Conservation (phyloP, 2,113 vertebrate genomes). For the Lasiurus cinereus region DNA sequence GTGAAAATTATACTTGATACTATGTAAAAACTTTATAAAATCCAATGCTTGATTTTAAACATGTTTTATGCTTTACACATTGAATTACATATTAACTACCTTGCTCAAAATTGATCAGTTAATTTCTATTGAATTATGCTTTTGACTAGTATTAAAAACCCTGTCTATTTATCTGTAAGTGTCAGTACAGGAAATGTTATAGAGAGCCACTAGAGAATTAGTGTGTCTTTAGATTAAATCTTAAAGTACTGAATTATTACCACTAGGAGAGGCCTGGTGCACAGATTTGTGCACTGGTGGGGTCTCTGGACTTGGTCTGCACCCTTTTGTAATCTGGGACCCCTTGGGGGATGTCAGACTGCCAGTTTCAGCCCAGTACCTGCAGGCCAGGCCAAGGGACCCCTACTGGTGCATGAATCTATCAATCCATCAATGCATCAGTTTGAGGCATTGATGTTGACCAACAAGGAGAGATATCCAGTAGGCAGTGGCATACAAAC, state of each 20-base stretch:
- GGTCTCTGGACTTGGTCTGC: too few species aligned
- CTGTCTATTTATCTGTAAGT: not conserved
- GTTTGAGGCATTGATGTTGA: not conserved
- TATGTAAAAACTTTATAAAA: not conserved
- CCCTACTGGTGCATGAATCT: too few species aligned
- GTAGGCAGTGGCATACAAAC: not conserved
- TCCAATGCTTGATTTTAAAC: conserved; percentile 2
- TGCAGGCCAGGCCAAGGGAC: too few species aligned
- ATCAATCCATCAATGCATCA: too few species aligned
- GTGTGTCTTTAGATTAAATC: too few species aligned
- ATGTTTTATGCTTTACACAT: not conserved
- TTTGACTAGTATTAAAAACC: not conserved
- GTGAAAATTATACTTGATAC: not conserved
- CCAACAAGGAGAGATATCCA: not conserved
- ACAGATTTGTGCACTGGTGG: too few species aligned
- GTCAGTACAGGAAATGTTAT: too few species aligned
- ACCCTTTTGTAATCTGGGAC: too few species aligned
- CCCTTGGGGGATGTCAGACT: too few species aligned
- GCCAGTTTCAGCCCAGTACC: too few species aligned
- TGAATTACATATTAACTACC: not conserved
- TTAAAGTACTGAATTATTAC: too few species aligned
- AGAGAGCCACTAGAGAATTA: not conserved
- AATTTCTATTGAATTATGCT: not conserved
- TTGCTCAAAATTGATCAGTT: not conserved
- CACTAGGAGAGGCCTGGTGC: too few species aligned